Percentiles rank a stretch among this genome's conserved stretches.
Evolutionary conservation across 2,888 invertebrate species (phyloP).

Genomic region (Drosophila acutilabella): DNA sequence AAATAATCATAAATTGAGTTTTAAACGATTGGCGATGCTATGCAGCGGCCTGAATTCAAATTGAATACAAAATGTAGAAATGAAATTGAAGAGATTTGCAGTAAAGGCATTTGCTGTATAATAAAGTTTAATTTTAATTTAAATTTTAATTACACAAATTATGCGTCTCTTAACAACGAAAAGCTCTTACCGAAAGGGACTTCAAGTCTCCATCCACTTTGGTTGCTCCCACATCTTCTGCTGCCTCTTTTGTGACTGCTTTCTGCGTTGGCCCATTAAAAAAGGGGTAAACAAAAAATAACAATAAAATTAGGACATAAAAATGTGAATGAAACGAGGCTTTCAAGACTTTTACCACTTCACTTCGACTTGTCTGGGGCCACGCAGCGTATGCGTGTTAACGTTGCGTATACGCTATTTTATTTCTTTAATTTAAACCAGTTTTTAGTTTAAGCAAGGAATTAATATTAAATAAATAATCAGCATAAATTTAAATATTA

Average conservation of each 20-base stretch:
- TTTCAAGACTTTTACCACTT: neutral
- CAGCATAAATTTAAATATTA: slow-evolving; percentile 15
- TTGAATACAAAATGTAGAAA: slow-evolving; percentile 17
- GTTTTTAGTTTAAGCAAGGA: neutral
- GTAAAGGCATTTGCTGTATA: slow-evolving; percentile 5
- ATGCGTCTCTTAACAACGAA: slow-evolving; percentile 31
- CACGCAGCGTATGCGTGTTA: slow-evolving; percentile 11
- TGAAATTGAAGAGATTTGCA: slow-evolving; percentile 34
- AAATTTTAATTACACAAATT: slow-evolving; percentile 59
- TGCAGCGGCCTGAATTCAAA: slow-evolving; percentile 24
- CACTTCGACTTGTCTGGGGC: neutral
- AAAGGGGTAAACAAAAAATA: slow-evolving; percentile 32
- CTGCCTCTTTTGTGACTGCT: neutral
- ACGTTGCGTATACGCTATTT: slow-evolving; percentile 3
- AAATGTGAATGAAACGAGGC: slow-evolving; percentile 48
- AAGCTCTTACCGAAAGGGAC: slow-evolving; percentile 20
- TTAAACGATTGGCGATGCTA: slow-evolving; percentile 48
- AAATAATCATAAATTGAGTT: slow-evolving; percentile 75
- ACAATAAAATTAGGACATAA: slow-evolving; percentile 55
- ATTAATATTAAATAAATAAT: slow-evolving; percentile 11
- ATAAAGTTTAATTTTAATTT: slow-evolving; percentile 12
- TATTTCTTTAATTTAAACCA: neutral
- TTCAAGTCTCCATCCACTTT: neutral
- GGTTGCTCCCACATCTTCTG: neutral
- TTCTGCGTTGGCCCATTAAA: neutral